Percentiles rank a stretch among this genome's conserved stretches.
Evolutionary conservation across 2,888 invertebrate species (phyloP).

Genomic region (Eretmocerus hayati): DNA sequence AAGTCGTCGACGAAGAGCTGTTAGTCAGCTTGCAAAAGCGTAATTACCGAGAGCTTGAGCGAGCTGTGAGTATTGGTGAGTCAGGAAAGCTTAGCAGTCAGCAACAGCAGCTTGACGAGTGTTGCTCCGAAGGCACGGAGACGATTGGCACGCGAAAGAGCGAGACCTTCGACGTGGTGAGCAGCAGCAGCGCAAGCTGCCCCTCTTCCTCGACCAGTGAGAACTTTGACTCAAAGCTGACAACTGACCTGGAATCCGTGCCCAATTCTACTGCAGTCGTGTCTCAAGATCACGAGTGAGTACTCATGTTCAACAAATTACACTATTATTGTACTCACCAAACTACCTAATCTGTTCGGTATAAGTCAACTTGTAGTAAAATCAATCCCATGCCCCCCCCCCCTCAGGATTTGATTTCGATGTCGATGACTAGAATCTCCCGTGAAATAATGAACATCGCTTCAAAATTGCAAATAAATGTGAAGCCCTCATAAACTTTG

Average conservation of each 20-base stretch:
- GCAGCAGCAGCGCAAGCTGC: slow-evolving; percentile 40
- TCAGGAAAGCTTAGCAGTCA: neutral
- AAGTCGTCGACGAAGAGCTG: slow-evolving; percentile 33
- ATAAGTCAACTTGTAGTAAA: too few relatives aligned
- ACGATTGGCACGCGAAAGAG: slow-evolving; percentile 37
- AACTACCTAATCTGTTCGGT: too few relatives aligned
- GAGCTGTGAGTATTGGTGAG: slow-evolving; percentile 13
- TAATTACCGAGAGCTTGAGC: slow-evolving; percentile 32
- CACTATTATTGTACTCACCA: too few relatives aligned
- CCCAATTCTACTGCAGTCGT: too few relatives aligned
- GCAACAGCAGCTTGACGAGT: slow-evolving; percentile 26
- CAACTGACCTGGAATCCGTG: slow-evolving; percentile 32
- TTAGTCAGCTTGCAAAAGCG: slow-evolving; percentile 30
- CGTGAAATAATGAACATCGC: too few relatives aligned
- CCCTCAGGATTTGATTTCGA: too few relatives aligned
- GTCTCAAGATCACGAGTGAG: too few relatives aligned
- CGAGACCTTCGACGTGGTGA: slow-evolving; percentile 43
- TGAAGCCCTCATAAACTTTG: too few relatives aligned
- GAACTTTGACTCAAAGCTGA: slow-evolving; percentile 38
- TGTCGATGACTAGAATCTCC: too few relatives aligned
- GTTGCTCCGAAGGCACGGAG: slow-evolving; percentile 39
- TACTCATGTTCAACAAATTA: too few relatives aligned
- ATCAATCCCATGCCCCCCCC: too few relatives aligned
- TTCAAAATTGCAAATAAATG: too few relatives aligned
- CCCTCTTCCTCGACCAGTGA: slow-evolving; percentile 37